Conservation (phyloP, 2,888 invertebrate genomes). For the Psococerastis gibbosa region DNA sequence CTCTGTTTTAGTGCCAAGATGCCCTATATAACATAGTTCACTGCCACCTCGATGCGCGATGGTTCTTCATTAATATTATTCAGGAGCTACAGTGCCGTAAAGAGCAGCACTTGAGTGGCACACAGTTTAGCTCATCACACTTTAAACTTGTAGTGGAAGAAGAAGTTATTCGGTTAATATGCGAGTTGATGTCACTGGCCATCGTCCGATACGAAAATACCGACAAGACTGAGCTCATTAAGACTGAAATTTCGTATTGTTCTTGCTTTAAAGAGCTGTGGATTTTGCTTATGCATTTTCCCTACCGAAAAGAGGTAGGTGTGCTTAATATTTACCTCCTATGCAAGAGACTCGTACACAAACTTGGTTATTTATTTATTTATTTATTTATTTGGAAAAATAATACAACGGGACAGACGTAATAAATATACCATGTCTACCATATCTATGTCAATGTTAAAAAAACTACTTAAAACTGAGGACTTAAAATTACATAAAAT, state of each 20-base stretch:
- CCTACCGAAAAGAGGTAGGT: background rate
- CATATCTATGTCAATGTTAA: no score
- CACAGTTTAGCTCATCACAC: slow-evolving; percentile 1
- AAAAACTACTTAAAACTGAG: no score
- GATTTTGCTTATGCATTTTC: slow-evolving; percentile 26
- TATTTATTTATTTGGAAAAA: no score
- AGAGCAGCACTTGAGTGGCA: slow-evolving; percentile 19
- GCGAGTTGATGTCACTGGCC: slow-evolving; percentile 24
- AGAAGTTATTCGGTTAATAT: slow-evolving; percentile 20
- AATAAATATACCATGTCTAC: no score
- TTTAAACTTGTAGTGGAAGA: slow-evolving; percentile 14
- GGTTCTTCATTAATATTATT: slow-evolving; percentile 25
- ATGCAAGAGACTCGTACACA: no score
- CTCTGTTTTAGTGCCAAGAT: no score
- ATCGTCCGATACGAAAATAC: slow-evolving; percentile 21
- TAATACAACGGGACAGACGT: no score
- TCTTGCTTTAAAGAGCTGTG: slow-evolving; percentile 37
- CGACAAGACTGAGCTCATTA: slow-evolving; percentile 25
- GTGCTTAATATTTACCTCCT: no score
- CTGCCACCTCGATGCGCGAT: slow-evolving; percentile 29
- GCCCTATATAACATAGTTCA: slow-evolving; percentile 32
- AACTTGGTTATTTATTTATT: no score
- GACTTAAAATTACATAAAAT: no score
- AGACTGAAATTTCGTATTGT: slow-evolving; percentile 34
- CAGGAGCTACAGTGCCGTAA: slow-evolving; percentile 16